These are phyloP conservation scores for Portunus trituberculatus DNA, from an alignment of 1,140 invertebrate genomes.

Conservation along the genomic window DNA sequence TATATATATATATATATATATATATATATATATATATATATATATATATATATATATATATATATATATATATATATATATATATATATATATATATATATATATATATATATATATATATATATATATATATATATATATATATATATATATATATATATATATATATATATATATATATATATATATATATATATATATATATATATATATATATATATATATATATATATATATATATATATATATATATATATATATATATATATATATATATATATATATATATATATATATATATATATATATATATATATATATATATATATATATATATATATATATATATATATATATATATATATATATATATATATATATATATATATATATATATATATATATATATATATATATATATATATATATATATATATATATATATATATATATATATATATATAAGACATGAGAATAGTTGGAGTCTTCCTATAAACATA, in stretches of 20 bases:
- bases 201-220: slow-evolving; percentile 53
- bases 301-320: slow-evolving; percentile 49
- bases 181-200: slow-evolving; percentile 53
- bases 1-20: no score
- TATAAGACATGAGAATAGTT: no score
- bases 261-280: slow-evolving; percentile 41
- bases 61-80: slow-evolving; percentile 29
- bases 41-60: no score
- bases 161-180: slow-evolving; percentile 51
- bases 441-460: slow-evolving; percentile 51
- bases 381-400: slow-evolving; percentile 44
- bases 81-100: slow-evolving; percentile 38
- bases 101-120: background rate
- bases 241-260: slow-evolving; percentile 51
- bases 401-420: slow-evolving; percentile 51
- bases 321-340: slow-evolving; percentile 49
- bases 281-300: slow-evolving; percentile 44
- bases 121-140: slow-evolving; percentile 44
- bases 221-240: slow-evolving; percentile 53
- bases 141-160: slow-evolving; percentile 46
- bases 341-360: slow-evolving; percentile 51
- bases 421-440: slow-evolving; percentile 51
- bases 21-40: no score
- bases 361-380: slow-evolving; percentile 49
- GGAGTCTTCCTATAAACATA: no score